These are phyloP conservation scores for Carcharodon carcharias DNA, from an alignment of 2,797 vertebrate species.

Conservation along the genomic window DNA sequence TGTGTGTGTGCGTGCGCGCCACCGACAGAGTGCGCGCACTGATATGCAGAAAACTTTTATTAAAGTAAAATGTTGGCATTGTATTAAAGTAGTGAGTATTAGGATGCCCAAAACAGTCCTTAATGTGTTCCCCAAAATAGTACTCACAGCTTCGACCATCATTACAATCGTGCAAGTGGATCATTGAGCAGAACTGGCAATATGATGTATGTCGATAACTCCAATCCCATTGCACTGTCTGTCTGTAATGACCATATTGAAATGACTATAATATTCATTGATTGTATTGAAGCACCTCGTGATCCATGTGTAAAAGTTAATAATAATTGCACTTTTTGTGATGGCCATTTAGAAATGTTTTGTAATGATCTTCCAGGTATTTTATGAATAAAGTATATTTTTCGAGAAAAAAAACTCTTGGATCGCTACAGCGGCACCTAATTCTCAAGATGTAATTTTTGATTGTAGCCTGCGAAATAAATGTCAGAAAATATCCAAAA, in stretches of 20 bases:
- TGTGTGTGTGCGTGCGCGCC: too few relatives aligned
- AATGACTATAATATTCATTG: too few relatives aligned
- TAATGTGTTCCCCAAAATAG: background rate
- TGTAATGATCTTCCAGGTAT: too few relatives aligned
- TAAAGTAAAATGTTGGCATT: background rate
- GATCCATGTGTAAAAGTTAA: too few relatives aligned
- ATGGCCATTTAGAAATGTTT: too few relatives aligned
- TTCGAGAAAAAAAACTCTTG: background rate
- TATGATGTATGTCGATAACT: too few relatives aligned
- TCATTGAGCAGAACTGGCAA: background rate
- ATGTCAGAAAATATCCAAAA: background rate
- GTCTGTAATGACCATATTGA: too few relatives aligned
- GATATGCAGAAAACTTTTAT: too few relatives aligned
- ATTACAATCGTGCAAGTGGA: background rate
- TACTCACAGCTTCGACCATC: background rate
- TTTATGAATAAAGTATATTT: too few relatives aligned
- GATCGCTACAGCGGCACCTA: background rate
- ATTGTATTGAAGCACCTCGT: too few relatives aligned
- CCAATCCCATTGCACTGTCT: too few relatives aligned
- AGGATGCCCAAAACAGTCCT: background rate
- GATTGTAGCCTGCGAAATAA: background rate
- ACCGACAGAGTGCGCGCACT: background rate
- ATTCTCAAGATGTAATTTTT: background rate
- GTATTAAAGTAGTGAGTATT: background rate
- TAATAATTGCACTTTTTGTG: too few relatives aligned